These are phyloP conservation scores for Nothoprocta perdicaria DNA, from an alignment of 2,113 vertebrate species.

Conservation along the genomic window DNA sequence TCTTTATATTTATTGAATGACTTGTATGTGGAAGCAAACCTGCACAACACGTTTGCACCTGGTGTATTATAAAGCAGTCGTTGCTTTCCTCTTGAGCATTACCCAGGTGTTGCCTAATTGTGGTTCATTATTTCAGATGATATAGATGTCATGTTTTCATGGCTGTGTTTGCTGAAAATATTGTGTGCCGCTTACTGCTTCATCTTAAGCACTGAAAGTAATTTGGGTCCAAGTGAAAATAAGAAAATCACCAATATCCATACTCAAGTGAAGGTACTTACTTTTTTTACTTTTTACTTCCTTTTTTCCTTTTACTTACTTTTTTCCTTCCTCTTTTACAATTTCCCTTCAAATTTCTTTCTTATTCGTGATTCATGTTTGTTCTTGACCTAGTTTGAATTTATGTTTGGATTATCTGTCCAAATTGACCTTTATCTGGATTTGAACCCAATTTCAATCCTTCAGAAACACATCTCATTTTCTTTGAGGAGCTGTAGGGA, in stretches of 20 bases:
- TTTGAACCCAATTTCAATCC: background rate
- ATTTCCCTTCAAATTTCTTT: background rate
- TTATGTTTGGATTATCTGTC: background rate
- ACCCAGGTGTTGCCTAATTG: background rate
- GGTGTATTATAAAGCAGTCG: background rate
- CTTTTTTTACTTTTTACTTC: too few relatives aligned
- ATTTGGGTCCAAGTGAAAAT: background rate
- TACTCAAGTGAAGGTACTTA: background rate
- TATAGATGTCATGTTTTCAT: background rate
- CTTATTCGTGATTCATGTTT: background rate
- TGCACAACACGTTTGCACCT: background rate
- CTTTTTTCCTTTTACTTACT: too few relatives aligned
- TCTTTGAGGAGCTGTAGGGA: background rate
- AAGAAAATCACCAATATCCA: background rate
- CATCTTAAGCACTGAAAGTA: background rate
- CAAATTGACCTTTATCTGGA: background rate
- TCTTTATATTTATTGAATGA: background rate
- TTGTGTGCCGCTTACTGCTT: background rate
- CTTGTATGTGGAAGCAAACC: background rate
- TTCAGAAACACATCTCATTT: background rate
- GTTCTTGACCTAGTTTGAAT: background rate
- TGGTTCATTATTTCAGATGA: background rate
- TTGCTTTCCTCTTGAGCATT: background rate
- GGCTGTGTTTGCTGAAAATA: background rate
- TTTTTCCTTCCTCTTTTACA: too few relatives aligned